These are phyloP conservation scores for Andrena bucephala DNA, from an alignment of 2,888 invertebrate species.

Conservation along the genomic window DNA sequence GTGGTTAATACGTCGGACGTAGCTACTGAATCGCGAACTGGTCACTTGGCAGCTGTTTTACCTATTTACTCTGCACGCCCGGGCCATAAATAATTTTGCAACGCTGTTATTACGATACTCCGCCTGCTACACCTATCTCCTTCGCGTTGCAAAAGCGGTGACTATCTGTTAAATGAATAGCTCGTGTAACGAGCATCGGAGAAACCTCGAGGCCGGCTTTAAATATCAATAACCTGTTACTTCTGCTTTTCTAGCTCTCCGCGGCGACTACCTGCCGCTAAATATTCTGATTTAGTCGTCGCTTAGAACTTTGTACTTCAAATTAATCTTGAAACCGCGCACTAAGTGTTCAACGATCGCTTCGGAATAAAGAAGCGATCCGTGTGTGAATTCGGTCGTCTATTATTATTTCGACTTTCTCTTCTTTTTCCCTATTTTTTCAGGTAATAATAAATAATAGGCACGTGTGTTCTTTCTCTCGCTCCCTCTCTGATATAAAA, in stretches of 20 bases:
- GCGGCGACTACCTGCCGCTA: neutral
- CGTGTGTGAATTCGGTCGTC: neutral
- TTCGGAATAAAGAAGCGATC: too few relatives aligned
- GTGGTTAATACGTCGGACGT: conserved; percentile 79
- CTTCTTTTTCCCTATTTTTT: neutral
- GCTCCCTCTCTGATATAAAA: neutral
- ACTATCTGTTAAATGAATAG: conserved; percentile 60
- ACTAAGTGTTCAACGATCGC: neutral
- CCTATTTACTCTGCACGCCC: conserved; percentile 83
- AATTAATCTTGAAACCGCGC: neutral
- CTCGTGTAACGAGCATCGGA: conserved; percentile 69
- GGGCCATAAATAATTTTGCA: conserved; percentile 83
- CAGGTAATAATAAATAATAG: neutral
- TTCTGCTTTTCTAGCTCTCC: conserved; percentile 33
- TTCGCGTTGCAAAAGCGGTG: conserved; percentile 51
- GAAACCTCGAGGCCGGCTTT: conserved; percentile 66
- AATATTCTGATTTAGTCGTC: conserved; percentile 4
- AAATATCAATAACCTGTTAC: conserved; percentile 62
- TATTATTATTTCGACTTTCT: neutral
- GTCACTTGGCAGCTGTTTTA: conserved; percentile 83
- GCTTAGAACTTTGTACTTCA: neutral
- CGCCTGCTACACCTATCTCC: conserved; percentile 76
- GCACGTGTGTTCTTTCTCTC: neutral
- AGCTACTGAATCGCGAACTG: conserved; percentile 79
- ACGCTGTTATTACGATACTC: conserved; percentile 80